Conservation (phyloP, 2,888 invertebrate species). For the Falcaria lacertinaria region DNA sequence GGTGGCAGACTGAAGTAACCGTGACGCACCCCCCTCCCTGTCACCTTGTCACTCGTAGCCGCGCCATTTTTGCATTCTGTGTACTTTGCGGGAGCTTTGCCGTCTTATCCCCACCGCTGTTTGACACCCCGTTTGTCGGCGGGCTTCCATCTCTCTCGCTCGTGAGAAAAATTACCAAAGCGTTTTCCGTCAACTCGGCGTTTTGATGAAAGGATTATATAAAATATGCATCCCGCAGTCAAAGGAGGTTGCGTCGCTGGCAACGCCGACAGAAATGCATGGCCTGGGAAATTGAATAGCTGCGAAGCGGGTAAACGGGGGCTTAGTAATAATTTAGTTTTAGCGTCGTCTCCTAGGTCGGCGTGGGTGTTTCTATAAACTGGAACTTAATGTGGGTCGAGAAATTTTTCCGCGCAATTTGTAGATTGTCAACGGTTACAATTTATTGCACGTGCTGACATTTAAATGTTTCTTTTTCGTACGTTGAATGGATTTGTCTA, state of each 20-base stretch:
- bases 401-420: conserved; percentile 35
- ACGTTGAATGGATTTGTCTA: conserved; percentile 13
- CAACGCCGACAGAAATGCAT: conserved; percentile 67
- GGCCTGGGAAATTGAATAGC: conserved; percentile 70
- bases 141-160: conserved; percentile 59
- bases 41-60: conserved; percentile 76
- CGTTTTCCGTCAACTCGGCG: conserved; percentile 62
- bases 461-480: conserved; percentile 27
- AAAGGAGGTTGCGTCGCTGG: conserved; percentile 45
- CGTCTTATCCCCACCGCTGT: conserved; percentile 79
- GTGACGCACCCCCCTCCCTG: conserved; percentile 57
- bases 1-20: conserved; percentile 57
- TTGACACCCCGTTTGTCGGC: conserved; percentile 74
- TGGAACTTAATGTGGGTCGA: conserved; percentile 35
- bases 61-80: conserved; percentile 80
- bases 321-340: conserved; percentile 67
- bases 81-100: conserved; percentile 79
- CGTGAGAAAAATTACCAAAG: conserved; percentile 64
- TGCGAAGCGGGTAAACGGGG: conserved; percentile 44
- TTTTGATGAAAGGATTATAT: conserved; percentile 77
- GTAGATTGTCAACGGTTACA: conserved; percentile 21
- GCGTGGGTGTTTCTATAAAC: conserved; percentile 24
- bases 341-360: conserved; percentile 37
- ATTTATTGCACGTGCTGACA: conserved; percentile 30
- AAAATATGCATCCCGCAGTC: conserved; percentile 70